Evolutionary conservation across 2,797 vertebrate genomes (phyloP).

Genomic region (Columba guinea): DNA sequence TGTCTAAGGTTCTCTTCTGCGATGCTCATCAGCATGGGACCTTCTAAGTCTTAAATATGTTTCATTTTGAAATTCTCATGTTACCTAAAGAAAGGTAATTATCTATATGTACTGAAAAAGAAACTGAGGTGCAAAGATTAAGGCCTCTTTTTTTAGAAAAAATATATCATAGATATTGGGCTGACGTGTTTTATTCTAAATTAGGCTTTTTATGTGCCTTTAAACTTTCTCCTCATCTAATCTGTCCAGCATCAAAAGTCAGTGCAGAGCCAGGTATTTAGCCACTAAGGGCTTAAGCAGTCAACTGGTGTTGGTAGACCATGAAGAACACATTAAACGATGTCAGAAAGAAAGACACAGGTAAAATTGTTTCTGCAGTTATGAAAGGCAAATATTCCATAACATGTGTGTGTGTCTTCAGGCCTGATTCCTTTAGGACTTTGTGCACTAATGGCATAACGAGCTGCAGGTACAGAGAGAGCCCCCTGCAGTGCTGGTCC

Average conservation of each 20-base stretch:
- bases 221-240: not conserved
- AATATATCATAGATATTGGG: not conserved
- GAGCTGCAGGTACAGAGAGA: not conserved
- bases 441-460: not conserved
- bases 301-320: not conserved
- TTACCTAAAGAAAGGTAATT: not conserved
- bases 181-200: not conserved
- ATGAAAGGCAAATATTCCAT: not conserved
- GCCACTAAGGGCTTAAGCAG: not conserved
- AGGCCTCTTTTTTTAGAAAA: not conserved
- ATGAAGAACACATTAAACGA: not conserved
- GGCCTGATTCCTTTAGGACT: not conserved
- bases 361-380: not conserved
- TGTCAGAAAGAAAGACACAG: not conserved
- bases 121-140: not conserved
- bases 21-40: not conserved
- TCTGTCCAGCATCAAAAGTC: not conserved
- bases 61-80: not conserved
- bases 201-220: not conserved
- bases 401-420: not conserved
- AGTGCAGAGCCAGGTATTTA: not conserved
- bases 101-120: not conserved
- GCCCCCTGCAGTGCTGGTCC: not conserved
- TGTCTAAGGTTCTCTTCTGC: not conserved
- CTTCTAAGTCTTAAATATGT: not conserved